Evolutionary conservation across 1,140 invertebrate species (phyloP), one percentile per base, ranked within the genome.

Genomic region (Trypoxylus dichotomus): DNA sequence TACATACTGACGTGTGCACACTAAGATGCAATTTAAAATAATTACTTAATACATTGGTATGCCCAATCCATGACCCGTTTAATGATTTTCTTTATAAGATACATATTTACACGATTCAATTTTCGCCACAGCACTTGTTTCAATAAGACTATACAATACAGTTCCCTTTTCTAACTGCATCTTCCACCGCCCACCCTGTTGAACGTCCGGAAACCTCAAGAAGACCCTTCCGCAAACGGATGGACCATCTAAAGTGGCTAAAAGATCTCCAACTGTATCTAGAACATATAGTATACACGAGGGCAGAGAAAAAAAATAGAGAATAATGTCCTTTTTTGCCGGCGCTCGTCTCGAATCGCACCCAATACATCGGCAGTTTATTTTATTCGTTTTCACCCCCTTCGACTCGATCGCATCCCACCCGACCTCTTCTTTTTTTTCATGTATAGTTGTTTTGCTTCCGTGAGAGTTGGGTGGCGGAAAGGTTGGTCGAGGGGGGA

Each of bases 321-420:
- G 60, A 68, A 5, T 27, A 24, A 68, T 68, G 60, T 68, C 60
- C 60, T 29, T 68, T 68, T 68, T 68, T 68, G 6, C 60, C 3
- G 21, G 8, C 21, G 19, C 7, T 68, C 60, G 21, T 68, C 27
- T 7, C 24, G 15, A 29, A 68, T 68, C 60, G 60, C 24, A 68
- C 24, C 60, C 60, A 29, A 68, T 68, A 68, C 60, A 68, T 68
- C 60, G 60, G 60, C 60, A 68, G 60, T 68, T 68, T 68, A 68
- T 68, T 68, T 68, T 68, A 68, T 68, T 68, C 60, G 60, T 68
- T 68, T 29, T 68, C 60, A 29, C 21, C 60, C 60, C 60, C 27
- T 54, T 54, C 47, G 47, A 54, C 13, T 15, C 47, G 47, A 54
- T 68, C 60, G 60, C 7, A 10, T 10, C 21, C 24, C 24, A 15